Conservation (phyloP, 2,113 vertebrate species). For the Ptyas mucosa region DNA sequence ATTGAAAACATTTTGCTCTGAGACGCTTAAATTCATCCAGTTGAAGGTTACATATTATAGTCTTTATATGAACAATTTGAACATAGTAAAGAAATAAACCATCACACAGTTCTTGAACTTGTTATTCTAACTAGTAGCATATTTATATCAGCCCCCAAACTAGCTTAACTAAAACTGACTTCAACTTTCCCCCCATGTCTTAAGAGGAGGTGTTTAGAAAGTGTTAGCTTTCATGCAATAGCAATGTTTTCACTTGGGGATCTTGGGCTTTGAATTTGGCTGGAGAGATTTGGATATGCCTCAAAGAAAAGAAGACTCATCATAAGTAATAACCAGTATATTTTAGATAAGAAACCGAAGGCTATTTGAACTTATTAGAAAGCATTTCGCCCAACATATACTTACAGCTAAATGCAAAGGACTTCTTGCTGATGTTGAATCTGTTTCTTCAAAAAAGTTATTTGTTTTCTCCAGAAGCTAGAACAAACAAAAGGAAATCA, state of each 20-base stretch:
- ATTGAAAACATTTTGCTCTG: no score
- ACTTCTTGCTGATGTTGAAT: slow-evolving; percentile 78
- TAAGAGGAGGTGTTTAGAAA: background rate
- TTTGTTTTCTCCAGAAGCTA: slow-evolving; percentile 89
- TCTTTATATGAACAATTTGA: background rate
- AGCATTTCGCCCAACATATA: slow-evolving; percentile 23
- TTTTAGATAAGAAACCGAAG: slow-evolving; percentile 23
- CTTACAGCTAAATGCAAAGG: slow-evolving; percentile 95
- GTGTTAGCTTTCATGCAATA: background rate
- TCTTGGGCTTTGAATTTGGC: background rate
- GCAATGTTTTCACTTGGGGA: background rate
- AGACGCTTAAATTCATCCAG: background rate
- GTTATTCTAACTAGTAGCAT: background rate
- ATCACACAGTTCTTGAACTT: background rate
- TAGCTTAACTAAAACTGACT: background rate
- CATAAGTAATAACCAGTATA: slow-evolving; percentile 5
- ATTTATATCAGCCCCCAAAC: background rate
- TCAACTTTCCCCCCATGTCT: background rate
- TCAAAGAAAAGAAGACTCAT: slow-evolving; percentile 23
- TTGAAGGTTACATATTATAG: background rate
- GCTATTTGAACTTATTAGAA: background rate
- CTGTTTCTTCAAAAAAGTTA: slow-evolving; percentile 75
- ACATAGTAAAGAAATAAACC: background rate
- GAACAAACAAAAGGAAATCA: slow-evolving; percentile 18
- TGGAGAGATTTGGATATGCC: slow-evolving; percentile 3